Percentiles rank a stretch among this genome's conserved stretches.
phyloP scores from a whole-genome alignment of 2,888 invertebrate species.

The Gisinianus flammeolus region DNA sequence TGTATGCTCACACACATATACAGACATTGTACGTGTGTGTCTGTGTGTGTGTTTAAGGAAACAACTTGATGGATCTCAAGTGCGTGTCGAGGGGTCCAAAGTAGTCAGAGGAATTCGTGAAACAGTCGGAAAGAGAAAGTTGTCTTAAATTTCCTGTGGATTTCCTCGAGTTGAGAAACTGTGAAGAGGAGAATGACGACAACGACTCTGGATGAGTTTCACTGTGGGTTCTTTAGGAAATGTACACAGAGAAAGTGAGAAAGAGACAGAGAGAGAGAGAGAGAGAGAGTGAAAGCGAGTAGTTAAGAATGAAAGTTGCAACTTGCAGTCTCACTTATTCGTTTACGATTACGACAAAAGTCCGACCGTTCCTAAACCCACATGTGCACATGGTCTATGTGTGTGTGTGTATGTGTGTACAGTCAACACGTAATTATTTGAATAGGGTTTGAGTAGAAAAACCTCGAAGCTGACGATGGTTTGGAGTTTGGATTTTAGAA shows the following conservation, averaged over 20 bases:
- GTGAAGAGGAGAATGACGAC: neutral
- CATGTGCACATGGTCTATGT: neutral
- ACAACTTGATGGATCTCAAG: slow-evolving; percentile 34
- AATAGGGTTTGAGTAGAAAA: too few species aligned
- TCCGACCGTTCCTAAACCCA: neutral
- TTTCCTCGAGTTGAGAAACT: slow-evolving; percentile 24
- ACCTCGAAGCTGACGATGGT: too few species aligned
- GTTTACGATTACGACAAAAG: too few species aligned
- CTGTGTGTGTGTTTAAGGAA: neutral
- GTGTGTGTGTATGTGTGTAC: neutral
- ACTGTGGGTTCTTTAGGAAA: too few species aligned
- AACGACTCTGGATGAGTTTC: too few species aligned
- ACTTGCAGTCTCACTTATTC: too few species aligned
- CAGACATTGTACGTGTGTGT: neutral
- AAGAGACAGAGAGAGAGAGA: too few species aligned
- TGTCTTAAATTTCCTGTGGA: slow-evolving; percentile 23
- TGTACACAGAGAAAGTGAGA: too few species aligned
- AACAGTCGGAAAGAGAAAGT: slow-evolving; percentile 23
- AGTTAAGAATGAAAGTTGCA: too few species aligned
- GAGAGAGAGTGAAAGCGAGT: too few species aligned
- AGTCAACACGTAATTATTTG: too few species aligned
- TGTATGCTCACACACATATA: neutral
- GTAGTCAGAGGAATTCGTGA: slow-evolving; percentile 2
- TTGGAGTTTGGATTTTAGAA: too few species aligned
- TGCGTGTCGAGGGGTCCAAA: slow-evolving; percentile 21